A percentile compares a stretch with the other conserved stretches of the same genome.
phyloP scores from a whole-genome alignment of 2,113 vertebrate genomes.

The Lophius piscatorius region DNA sequence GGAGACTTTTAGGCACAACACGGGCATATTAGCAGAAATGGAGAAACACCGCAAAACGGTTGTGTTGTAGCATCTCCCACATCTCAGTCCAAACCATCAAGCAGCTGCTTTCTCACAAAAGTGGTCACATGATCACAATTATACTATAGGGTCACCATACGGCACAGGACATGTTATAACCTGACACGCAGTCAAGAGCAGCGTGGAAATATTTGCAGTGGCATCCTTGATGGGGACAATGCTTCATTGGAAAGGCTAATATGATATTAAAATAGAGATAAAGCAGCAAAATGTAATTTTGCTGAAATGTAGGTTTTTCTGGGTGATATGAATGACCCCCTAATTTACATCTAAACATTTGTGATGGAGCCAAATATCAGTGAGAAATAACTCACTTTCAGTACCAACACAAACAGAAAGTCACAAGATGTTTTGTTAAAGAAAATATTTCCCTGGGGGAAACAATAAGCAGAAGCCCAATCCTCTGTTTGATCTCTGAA shows the following conservation, averaged over 20 bases:
- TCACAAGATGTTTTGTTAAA: conserved; percentile 16
- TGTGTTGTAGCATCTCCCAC: conserved; percentile 24
- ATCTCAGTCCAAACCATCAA: conserved; percentile 20
- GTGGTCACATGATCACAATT: conserved; percentile 42
- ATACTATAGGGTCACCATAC: conserved; percentile 30
- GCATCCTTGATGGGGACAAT: conserved; percentile 3
- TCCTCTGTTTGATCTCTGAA: conserved; percentile 60
- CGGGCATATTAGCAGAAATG: conserved; percentile 5
- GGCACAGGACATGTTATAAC: conserved; percentile 34
- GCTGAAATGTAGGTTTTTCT: too few species aligned
- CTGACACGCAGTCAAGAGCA: too few species aligned
- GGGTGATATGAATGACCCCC: conserved; percentile 4
- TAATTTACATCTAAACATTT: conserved; percentile 4
- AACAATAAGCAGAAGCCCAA: conserved; percentile 68
- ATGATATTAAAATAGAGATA: not conserved
- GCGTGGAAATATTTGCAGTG: too few species aligned
- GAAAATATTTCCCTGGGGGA: conserved; percentile 64
- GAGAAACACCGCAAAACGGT: not conserved
- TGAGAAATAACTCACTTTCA: conserved; percentile 24
- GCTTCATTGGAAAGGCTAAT: not conserved
- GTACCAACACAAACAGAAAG: conserved; percentile 31
- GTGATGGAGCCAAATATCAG: conserved; percentile 5
- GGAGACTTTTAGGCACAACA: conserved; percentile 24
- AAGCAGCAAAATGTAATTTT: too few species aligned
- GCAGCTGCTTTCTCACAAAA: conserved; percentile 18